Evolutionary conservation across 2,888 invertebrate genomes (phyloP).

Genomic region (Dexiosoma caninum): DNA sequence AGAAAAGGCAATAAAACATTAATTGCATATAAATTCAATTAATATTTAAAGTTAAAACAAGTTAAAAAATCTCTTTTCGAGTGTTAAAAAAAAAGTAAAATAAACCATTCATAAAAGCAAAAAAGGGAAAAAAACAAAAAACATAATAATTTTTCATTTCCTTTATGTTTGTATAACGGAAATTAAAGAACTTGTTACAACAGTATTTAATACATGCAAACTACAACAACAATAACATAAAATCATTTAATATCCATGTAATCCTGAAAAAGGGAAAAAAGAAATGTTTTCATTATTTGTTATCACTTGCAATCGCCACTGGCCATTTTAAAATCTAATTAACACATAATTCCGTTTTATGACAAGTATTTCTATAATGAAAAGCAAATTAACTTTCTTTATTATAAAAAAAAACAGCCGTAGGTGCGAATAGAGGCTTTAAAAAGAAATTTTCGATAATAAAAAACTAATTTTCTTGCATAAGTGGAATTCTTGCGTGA

Average conservation of each 20-base stretch:
- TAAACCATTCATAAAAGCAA: background rate
- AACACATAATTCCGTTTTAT: constrained; percentile 44
- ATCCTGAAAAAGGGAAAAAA: constrained; percentile 11
- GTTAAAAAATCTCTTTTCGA: background rate
- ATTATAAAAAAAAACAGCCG: constrained; percentile 4
- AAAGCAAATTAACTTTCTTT: constrained; percentile 12
- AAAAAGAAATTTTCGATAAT: background rate
- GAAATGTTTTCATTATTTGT: constrained; percentile 37
- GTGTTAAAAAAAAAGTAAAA: background rate
- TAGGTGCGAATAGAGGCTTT: background rate
- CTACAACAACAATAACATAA: background rate
- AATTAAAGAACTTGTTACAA: constrained; percentile 52
- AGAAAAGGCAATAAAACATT: background rate
- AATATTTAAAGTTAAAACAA: background rate
- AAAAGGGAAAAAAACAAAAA: background rate
- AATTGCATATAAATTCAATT: background rate
- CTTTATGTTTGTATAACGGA: constrained; percentile 41
- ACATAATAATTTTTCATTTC: constrained; percentile 45
- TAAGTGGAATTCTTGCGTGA: too few species aligned
- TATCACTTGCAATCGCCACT: constrained; percentile 50
- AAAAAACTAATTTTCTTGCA: background rate
- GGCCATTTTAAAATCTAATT: constrained; percentile 54
- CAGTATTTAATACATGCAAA: constrained; percentile 15
- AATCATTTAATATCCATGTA: background rate
- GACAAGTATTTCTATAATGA: background rate